Base-by-base conservation (phyloP, 2,113 vertebrate species). In the Xenus cinereus region DNA sequence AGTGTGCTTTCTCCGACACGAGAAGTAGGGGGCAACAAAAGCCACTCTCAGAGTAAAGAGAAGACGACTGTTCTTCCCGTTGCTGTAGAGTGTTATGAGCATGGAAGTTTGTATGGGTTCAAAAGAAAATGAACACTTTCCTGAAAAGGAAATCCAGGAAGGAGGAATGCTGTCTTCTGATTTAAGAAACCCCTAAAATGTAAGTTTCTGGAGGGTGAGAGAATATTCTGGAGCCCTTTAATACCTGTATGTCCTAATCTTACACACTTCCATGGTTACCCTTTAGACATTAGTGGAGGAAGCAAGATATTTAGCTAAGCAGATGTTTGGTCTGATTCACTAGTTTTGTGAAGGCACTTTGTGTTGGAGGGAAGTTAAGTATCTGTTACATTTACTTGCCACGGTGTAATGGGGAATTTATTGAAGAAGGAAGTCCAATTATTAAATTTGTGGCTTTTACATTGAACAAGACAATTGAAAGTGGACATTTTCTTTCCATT, bases 21-120 rank as follows among this genome's bases (percentile, higher is more conserved):
- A 78, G 88, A 84, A 87, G 85, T 53, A 93, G 82, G 74, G 85
- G 93, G 77, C 90, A 95, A 95, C 81, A 93, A 84, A 93, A 92
- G 60, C 88, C 82, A 53, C 73, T 85, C 35, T 89, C 26, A 60
- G 87, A 54, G 32, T 22, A n/a, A 33, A 80, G 62, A 78, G 60
- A 67, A 9, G 75, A 45, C 11, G 51, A 15, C 4, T 73, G 39
- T 22, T 79, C 32, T n/a, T 67, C 41, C 46, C 0, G 0, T 24
- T 33, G 53, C 28, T 15, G 9, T 21, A 46, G 54, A 77, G 77
- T 26, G 33, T 17, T 87, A 35, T 21, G 32, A 63, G 57, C 4
- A 32, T 85, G 57, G 77, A 89, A 86, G 21, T 54, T n/a, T 13
- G 21, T 78, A 32, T 7, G 43, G 39, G 30, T 68, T 80, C 4